These are phyloP conservation scores for Diaphora mendica DNA, from an alignment of 2,888 invertebrate genomes.

Conservation along the genomic window DNA sequence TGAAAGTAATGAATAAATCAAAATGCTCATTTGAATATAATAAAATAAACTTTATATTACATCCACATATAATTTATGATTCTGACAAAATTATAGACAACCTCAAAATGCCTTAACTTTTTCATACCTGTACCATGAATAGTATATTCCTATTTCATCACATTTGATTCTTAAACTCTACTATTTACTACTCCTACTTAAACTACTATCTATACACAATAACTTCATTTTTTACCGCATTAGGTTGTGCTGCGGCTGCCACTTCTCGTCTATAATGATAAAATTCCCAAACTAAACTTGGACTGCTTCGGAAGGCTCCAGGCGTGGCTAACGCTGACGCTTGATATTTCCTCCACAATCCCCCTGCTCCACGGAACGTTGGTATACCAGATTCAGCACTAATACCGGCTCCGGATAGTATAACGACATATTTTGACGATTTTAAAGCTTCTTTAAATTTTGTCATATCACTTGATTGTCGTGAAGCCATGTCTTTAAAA, in stretches of 20 bases:
- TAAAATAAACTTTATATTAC: background rate
- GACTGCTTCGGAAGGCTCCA: conserved; percentile 88
- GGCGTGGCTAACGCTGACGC: conserved; percentile 87
- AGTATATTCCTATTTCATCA: too few relatives aligned
- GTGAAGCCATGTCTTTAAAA: conserved; percentile 46
- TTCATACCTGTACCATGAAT: too few relatives aligned
- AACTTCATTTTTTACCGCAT: conserved; percentile 78
- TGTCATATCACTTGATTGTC: conserved; percentile 59
- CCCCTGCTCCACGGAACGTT: conserved; percentile 92
- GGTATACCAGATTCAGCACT: conserved; percentile 93
- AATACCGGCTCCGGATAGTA: conserved; percentile 89
- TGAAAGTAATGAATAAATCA: background rate
- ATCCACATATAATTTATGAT: too few relatives aligned
- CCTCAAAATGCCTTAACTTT: too few relatives aligned
- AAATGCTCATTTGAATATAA: background rate
- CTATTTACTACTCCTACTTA: too few relatives aligned
- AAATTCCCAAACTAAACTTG: conserved; percentile 94
- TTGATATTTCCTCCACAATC: conserved; percentile 79
- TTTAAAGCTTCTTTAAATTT: conserved; percentile 83
- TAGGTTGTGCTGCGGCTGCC: conserved; percentile 88
- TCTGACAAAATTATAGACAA: too few relatives aligned
- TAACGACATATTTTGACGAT: conserved; percentile 85
- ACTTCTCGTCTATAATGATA: conserved; percentile 92
- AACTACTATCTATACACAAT: background rate
- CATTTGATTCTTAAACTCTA: too few relatives aligned